Base-by-base conservation (phyloP, 2,797 vertebrate species). In the Babyrousa celebensis region DNA sequence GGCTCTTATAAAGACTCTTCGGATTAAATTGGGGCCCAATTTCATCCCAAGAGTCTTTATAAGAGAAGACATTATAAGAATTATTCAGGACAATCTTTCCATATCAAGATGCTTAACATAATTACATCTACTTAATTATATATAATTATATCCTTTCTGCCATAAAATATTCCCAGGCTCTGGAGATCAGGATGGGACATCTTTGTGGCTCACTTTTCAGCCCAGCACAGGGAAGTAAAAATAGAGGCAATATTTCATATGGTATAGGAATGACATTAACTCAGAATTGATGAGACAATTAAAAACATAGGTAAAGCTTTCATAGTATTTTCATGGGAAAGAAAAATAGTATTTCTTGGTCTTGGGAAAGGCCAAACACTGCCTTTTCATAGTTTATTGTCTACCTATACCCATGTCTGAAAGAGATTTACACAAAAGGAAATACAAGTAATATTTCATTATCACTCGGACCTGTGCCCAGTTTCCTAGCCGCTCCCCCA, bases 391-490 rank as follows among this genome's bases (percentile, higher is more conserved):
- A 21, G n/a, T 17, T 15, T 56, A 10, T 23, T 40, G 29, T 82
- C 52, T 74, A 7, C 2, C 5, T 25, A 23, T 43, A 7, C 48
- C 29, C 11, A 6, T 29, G 56, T 65, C 2, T 63, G 48, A 88
- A 88, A 36, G 20, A 62, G 9, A 10, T 70, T 0, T 29, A 18
- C 32, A 21, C 32, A 70, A 79, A 74, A 17, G 56, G 23, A 14
- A 95, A 88, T 70, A 23, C 14, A 88, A 70, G 8, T 77, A 29
- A 87, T 74, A 23, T 91, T 91, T 83, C 58, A 36, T 58, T 78
- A 43, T 77, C 36, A 36, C 6, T 27, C 63, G 56, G 60, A 15
- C 1, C 20, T 52, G 23, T 54, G 36, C 17, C 72, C 48, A 43
- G 12, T 27, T 21, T 58, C 6, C 32, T 52, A 23, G 5, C 1